A percentile compares a stretch with the other conserved stretches of the same genome.
phyloP scores from a whole-genome alignment of 2,888 invertebrate genomes.

The Morpho helenor region DNA sequence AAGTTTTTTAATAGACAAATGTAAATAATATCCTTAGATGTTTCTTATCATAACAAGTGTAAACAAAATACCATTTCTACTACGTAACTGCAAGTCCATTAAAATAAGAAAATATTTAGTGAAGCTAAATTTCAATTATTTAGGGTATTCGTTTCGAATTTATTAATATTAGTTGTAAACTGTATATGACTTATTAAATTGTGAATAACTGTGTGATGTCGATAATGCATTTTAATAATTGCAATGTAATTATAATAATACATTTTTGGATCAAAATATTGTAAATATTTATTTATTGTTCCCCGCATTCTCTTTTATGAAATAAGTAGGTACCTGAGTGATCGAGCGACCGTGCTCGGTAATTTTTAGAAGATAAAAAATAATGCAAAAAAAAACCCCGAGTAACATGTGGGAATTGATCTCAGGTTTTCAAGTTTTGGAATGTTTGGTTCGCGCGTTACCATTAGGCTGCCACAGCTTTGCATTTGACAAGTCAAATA shows the following conservation, averaged over 20 bases:
- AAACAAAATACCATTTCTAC: conserved; percentile 8
- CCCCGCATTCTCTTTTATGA: not conserved
- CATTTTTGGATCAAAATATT: conserved; percentile 66
- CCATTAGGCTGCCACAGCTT: too few relatives aligned
- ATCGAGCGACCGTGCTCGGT: too few relatives aligned
- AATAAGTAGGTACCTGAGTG: too few relatives aligned
- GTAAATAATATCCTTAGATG: conserved; percentile 16
- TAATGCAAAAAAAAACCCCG: too few relatives aligned
- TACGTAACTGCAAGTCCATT: conserved; percentile 25
- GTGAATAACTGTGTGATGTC: conserved; percentile 76
- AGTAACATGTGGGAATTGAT: too few relatives aligned
- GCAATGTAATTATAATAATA: conserved; percentile 54
- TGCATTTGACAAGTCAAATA: too few relatives aligned
- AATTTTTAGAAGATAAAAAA: too few relatives aligned
- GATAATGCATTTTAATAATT: conserved; percentile 64
- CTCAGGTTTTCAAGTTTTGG: too few relatives aligned
- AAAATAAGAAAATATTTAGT: conserved; percentile 24
- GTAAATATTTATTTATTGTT: conserved; percentile 36
- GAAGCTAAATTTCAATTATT: conserved; percentile 33
- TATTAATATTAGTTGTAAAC: conserved; percentile 60
- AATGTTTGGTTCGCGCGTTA: too few relatives aligned
- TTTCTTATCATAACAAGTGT: conserved; percentile 1
- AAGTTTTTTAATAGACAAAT: not conserved
- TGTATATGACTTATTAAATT: conserved; percentile 57
- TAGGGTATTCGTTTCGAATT: conserved; percentile 69